phyloP scores from a whole-genome alignment of 2,888 invertebrate species.

The Camponotus fellah region DNA sequence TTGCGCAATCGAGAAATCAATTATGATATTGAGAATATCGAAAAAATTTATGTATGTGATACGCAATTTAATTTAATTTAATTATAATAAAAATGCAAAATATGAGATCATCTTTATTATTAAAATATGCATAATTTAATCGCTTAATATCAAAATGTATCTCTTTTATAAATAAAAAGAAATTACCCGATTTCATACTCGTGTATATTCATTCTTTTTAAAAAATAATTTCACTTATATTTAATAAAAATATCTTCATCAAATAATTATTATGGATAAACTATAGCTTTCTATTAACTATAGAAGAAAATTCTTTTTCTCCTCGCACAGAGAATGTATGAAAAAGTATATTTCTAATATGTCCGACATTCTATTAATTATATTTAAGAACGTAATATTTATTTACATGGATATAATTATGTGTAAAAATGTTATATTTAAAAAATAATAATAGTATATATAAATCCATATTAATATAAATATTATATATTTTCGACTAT shows the following conservation, averaged over 20 bases:
- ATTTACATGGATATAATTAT: neutral
- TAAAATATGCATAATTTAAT: slow-evolving; percentile 8
- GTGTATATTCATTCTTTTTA: neutral
- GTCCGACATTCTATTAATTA: neutral
- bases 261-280: neutral
- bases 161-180: slow-evolving; percentile 8
- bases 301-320: neutral
- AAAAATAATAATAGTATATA: neutral
- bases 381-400: neutral
- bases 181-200: neutral
- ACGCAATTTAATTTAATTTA: neutral
- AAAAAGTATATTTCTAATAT: neutral
- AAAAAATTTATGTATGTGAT: neutral
- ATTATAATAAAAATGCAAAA: slow-evolving; percentile 8
- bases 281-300: neutral
- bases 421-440: neutral
- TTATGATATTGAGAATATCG: slow-evolving; percentile 13
- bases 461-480: neutral
- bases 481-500: neutral
- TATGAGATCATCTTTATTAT: neutral
- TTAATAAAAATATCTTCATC: neutral
- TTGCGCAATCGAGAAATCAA: slow-evolving; percentile 12
- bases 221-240: slow-evolving; percentile 19
- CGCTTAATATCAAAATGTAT: neutral
- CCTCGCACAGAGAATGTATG: neutral